phyloP scores from a whole-genome alignment of 1,140 invertebrate species.

The Chironomus striatipennis region DNA sequence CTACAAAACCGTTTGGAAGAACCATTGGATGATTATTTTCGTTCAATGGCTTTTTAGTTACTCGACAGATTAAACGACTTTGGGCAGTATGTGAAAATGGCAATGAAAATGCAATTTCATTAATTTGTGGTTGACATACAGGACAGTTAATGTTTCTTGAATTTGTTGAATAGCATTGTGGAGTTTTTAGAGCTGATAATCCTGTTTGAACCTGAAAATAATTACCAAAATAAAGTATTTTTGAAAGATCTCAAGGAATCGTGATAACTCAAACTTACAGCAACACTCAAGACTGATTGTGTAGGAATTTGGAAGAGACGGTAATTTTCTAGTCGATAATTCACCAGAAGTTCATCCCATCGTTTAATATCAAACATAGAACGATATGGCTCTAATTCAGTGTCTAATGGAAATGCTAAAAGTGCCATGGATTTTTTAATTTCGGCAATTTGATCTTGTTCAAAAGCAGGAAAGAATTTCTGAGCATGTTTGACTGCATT shows the following conservation, averaged over 20 bases:
- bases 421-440: constrained; percentile 93
- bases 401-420: constrained; percentile 78
- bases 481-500: constrained; percentile 92
- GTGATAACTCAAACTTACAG: too few species aligned
- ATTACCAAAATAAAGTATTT: too few species aligned
- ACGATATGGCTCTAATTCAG: constrained; percentile 53
- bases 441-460: constrained; percentile 77
- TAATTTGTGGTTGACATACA: constrained; percentile 82
- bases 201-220: constrained; percentile 60
- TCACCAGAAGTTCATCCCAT: constrained; percentile 78
- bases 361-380: constrained; percentile 45
- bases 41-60: constrained; percentile 87
- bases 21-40: constrained; percentile 98
- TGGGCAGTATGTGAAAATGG: constrained; percentile 96
- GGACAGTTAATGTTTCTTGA: constrained; percentile 80
- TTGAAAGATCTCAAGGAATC: too few species aligned
- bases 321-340: constrained; percentile 91
- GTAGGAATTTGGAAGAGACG: constrained; percentile 86
- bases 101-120: constrained; percentile 72
- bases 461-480: constrained; percentile 81
- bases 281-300: constrained; percentile 85
- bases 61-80: constrained; percentile 72
- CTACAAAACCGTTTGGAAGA: constrained; percentile 95
- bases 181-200: constrained; percentile 90
- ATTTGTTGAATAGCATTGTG: constrained; percentile 62